phyloP scores from a whole-genome alignment of 2,113 vertebrate species.

The Mormyrus iriodes region DNA sequence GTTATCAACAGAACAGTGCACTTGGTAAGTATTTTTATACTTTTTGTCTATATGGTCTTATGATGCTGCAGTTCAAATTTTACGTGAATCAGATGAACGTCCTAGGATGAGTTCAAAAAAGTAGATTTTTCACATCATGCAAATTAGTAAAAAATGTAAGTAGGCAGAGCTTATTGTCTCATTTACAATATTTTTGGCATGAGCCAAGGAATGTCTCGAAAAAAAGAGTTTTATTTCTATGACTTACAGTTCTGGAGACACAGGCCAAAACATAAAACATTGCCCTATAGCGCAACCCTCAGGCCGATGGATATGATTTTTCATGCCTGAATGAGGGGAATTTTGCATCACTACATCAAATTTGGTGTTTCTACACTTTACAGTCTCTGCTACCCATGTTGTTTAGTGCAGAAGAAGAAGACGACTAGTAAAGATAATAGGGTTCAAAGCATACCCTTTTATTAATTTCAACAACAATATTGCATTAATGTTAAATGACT shows the following conservation, averaged over 20 bases:
- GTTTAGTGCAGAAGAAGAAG: no score
- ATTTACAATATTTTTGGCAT: not conserved
- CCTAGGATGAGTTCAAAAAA: not conserved
- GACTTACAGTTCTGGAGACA: not conserved
- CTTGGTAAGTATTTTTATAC: no score
- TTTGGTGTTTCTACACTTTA: no score
- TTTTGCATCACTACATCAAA: no score
- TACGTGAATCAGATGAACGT: not conserved
- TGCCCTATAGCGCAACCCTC: not conserved
- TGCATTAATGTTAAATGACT: not conserved
- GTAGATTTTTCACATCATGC: not conserved
- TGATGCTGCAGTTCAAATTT: not conserved
- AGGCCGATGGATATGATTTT: not conserved
- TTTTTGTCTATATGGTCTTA: not conserved
- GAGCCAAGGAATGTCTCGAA: not conserved
- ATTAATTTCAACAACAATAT: not conserved
- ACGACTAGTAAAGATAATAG: no score
- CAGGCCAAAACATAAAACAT: not conserved
- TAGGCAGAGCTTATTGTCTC: not conserved
- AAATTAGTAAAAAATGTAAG: not conserved
- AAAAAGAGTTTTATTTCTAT: not conserved
- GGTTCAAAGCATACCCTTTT: not conserved
- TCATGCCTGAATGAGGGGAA: not conserved
- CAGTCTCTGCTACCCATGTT: no score
- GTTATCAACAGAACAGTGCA: no score